Evolutionary conservation across 2,113 vertebrate genomes (phyloP).

Genomic region (Synodontis membranacea): DNA sequence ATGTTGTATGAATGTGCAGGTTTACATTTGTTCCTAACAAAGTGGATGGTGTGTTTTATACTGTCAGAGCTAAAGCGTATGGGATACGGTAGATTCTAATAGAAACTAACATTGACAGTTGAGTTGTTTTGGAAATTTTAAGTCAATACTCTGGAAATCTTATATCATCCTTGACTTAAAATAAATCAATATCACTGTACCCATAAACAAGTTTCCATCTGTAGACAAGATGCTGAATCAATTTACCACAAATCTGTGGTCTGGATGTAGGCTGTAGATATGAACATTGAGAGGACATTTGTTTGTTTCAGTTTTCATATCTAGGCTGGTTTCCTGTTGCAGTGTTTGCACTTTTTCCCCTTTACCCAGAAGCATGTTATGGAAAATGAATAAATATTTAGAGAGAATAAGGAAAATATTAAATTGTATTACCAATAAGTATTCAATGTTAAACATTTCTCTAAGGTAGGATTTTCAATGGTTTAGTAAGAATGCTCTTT

Average conservation of each 20-base stretch:
- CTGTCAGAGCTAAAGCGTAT: neutral
- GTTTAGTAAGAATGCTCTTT: neutral
- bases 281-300: neutral
- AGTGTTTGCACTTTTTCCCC: neutral
- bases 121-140: neutral
- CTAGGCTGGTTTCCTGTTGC: slow-evolving; percentile 11
- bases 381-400: neutral
- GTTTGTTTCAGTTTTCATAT: neutral
- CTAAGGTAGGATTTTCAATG: neutral
- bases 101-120: neutral
- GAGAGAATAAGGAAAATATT: neutral
- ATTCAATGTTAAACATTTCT: neutral
- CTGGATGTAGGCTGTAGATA: neutral
- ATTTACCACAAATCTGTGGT: slow-evolving; percentile 24
- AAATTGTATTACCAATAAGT: neutral
- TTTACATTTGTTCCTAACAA: neutral
- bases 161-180: neutral
- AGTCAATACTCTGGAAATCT: neutral
- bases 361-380: too few relatives aligned
- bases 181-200: slow-evolving; percentile 4
- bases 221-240: neutral
- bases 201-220: slow-evolving; percentile 12
- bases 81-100: neutral
- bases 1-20: neutral
- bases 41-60: neutral